Base-by-base conservation (phyloP, 2,113 vertebrate species). In the Callipepla squamata region DNA sequence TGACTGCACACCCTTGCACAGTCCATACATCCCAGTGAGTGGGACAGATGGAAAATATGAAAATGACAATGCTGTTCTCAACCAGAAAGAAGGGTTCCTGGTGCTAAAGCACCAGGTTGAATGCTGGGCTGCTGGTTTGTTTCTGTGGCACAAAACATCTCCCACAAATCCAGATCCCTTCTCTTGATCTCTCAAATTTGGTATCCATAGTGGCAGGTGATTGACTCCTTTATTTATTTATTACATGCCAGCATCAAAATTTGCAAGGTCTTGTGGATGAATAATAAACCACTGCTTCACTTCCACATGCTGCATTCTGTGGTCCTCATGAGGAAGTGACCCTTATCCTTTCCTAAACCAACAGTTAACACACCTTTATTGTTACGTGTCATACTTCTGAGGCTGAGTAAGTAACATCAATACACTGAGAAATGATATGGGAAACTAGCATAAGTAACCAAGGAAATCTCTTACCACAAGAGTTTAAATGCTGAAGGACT, bases 381-480 rank as follows among this genome's bases (percentile, higher is more conserved):
- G 91, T 73, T 73, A 11, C 11, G 32, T 62, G 44, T 75, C 23
- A 1, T 69, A 92, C 66, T 93, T 62, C 87, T 81, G 66, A 67
- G 45, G 19, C 36, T 92, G 53, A 63, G 25, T 34, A 34, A 73
- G 77, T 61, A n/a, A 20, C 44, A 62, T 75, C 74, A 73, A 6
- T 50, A 40, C 50, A 30, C n/a, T 66, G 81, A 91, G 75, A 91
- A 93, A 89, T 44, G 11, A 91, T 79, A 74, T 50, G 80, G 81
- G 63, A 65, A 94, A 80, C 70, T 63, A 48, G 63, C 77, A 57
- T 47, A 76, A 74, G 80, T 91, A 92, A 82, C 45, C 47, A 82
- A 92, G 66, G 67, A 85, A 87, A 87, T 95, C 79, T 26, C 67
- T 47, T 89, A 70, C 63, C 67, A 74, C 55, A 59, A 58, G 70